These are phyloP conservation scores for Eilema depressum DNA, from an alignment of 2,888 invertebrate species.

Conservation along the genomic window DNA sequence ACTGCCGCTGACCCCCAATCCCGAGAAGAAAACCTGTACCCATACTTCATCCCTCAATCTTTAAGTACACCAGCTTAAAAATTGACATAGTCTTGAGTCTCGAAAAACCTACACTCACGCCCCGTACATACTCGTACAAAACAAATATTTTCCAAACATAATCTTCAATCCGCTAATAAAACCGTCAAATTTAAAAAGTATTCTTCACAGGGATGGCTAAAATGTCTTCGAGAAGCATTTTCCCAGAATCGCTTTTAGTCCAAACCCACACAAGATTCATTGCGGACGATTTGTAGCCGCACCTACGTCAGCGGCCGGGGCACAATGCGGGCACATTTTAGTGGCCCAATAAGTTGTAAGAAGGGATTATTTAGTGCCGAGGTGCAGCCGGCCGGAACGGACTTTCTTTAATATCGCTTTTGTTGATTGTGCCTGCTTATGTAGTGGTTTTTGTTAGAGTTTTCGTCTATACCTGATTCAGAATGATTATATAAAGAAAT, in stretches of 20 bases:
- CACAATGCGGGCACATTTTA: constrained; percentile 13
- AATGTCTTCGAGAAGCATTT: constrained; percentile 33
- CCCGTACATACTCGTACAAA: too few relatives aligned
- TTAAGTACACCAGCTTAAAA: too few relatives aligned
- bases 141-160: too few relatives aligned
- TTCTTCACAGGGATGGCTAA: constrained; percentile 28
- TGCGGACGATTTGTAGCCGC: constrained; percentile 47
- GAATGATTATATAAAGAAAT: background rate
- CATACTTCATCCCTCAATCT: too few relatives aligned
- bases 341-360: constrained; percentile 13
- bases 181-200: background rate
- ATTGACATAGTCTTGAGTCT: too few relatives aligned
- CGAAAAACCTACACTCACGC: too few relatives aligned
- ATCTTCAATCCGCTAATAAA: background rate
- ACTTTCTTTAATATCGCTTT: background rate
- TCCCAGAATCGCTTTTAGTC: constrained; percentile 17
- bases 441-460: background rate
- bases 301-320: constrained; percentile 36
- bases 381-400: background rate
- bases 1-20: too few relatives aligned
- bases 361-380: constrained; percentile 12
- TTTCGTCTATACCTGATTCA: too few relatives aligned
- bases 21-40: too few relatives aligned
- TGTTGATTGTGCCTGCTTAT: background rate
- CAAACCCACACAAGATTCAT: constrained; percentile 37